These are phyloP conservation scores for Xylocopa sonorina DNA, from an alignment of 1,140 invertebrate species.

Conservation along the genomic window DNA sequence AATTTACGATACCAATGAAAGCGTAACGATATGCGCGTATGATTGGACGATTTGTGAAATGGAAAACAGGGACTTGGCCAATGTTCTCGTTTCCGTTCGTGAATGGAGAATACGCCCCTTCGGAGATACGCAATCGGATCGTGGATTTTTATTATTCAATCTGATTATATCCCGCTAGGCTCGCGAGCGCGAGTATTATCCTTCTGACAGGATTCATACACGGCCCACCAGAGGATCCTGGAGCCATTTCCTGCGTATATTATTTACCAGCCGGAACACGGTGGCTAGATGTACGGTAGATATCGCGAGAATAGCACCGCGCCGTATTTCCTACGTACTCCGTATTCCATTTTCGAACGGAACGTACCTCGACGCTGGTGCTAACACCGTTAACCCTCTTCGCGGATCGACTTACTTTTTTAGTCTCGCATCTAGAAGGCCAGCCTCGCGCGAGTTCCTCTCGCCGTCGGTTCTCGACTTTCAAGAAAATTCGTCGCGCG, in stretches of 20 bases:
- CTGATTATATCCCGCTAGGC: background rate
- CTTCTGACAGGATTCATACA: background rate
- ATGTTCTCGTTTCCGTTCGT: too few species aligned
- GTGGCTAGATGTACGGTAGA: background rate
- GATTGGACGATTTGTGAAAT: background rate
- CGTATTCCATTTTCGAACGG: background rate
- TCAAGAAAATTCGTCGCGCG: too few species aligned
- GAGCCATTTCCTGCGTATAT: constrained; percentile 4
- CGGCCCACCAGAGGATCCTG: background rate
- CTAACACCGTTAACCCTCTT: too few species aligned
- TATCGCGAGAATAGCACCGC: background rate
- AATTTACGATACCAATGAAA: too few species aligned
- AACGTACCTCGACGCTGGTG: too few species aligned
- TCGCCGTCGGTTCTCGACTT: too few species aligned
- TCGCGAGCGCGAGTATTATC: background rate
- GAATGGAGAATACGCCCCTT: background rate
- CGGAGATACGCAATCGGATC: background rate
- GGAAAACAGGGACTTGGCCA: too few species aligned
- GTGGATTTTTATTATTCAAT: background rate
- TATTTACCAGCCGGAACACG: background rate
- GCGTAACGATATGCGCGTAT: too few species aligned
- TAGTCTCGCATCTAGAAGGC: too few species aligned
- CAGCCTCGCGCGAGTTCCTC: too few species aligned
- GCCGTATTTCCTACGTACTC: background rate
- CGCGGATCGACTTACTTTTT: too few species aligned